These are phyloP conservation scores for Formica exsecta DNA, from an alignment of 1,140 invertebrate genomes.

Conservation along the genomic window DNA sequence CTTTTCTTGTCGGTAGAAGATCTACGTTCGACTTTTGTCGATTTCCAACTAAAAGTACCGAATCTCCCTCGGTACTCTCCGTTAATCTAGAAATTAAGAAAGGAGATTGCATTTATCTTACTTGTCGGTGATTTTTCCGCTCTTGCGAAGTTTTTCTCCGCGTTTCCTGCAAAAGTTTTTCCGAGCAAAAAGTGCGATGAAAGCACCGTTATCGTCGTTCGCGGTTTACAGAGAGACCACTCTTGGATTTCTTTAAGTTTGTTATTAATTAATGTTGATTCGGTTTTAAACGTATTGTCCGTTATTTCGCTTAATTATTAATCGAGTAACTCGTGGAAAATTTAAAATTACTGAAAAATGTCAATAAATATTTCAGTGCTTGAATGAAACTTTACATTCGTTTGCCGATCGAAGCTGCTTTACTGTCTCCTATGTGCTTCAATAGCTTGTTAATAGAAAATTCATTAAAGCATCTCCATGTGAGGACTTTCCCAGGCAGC, in stretches of 20 bases:
- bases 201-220: conserved; percentile 25
- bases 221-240: conserved; percentile 11
- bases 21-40: conserved; percentile 19
- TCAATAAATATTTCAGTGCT: conserved; percentile 23
- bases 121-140: conserved; percentile 33
- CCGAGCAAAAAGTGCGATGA: conserved; percentile 26
- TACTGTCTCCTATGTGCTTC: conserved; percentile 21
- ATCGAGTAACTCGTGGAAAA: neutral
- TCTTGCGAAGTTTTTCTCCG: conserved; percentile 31
- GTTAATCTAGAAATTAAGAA: conserved; percentile 50
- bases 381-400: conserved; percentile 5
- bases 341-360: neutral
- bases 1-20: neutral
- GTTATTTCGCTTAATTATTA: conserved; percentile 38
- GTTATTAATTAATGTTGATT: conserved; percentile 46
- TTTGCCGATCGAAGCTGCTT: conserved; percentile 27
- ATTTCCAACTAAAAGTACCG: conserved; percentile 3
- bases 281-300: conserved; percentile 21
- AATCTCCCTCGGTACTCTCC: neutral
- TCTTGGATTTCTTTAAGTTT: neutral
- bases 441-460: conserved; percentile 49
- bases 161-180: conserved; percentile 10
- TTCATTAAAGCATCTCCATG: conserved; percentile 23
- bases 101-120: conserved; percentile 46
- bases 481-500: conserved; percentile 24